Base-by-base conservation (phyloP, 64 coral and sea anemone species). In the Montipora cactus region DNA sequence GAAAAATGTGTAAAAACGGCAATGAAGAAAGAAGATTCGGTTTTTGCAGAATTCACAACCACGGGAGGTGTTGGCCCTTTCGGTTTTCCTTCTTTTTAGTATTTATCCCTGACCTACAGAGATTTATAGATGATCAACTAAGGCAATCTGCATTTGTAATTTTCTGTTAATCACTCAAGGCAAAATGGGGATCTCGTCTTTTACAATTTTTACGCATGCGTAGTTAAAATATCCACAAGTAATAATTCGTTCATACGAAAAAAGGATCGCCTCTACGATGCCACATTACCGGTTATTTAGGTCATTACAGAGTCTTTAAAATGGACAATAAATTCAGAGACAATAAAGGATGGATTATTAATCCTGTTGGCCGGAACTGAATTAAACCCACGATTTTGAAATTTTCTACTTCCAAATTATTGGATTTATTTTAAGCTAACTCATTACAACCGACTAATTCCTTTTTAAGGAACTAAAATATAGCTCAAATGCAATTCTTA, bases 191-290 rank as follows among this genome's bases (percentile, higher is more conserved):
- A 15, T 59, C 12, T 9, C 21, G 10, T 23, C 28, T 81, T 81
- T 37, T 7, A 81, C 8, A 61, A 53, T 6, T 44, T 64, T 81
- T 81, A 81, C 52, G 79, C 79, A 81, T 81, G 79, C 79, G 55
- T 14, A 15, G 22, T 81, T 28, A 13, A 5, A 12, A 6, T n/a
- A 12, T 8, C 1, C 2, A 62, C 28, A 59, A 20, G 79, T 81
- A 37, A 81, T 64, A 15, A 21, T 71, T 71, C 1, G 5, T 21
- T 23, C 20, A 28, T 23, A 23, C 4, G 68, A 71, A 71, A 71
- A 21, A 7, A 71, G 52, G 68, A 71, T 4, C 20, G 68, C 68
- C 20, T 23, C 19, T 71, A 5, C 68, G 79, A 81, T 81, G n/a
- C 3, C 55, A n/a, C 55, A 81, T 81, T 81, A 81, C 52, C 52